Percentiles rank a stretch among this genome's conserved stretches.
Conservation (phyloP, 1,140 invertebrate genomes). For the Drosophila ercepeae region DNA sequence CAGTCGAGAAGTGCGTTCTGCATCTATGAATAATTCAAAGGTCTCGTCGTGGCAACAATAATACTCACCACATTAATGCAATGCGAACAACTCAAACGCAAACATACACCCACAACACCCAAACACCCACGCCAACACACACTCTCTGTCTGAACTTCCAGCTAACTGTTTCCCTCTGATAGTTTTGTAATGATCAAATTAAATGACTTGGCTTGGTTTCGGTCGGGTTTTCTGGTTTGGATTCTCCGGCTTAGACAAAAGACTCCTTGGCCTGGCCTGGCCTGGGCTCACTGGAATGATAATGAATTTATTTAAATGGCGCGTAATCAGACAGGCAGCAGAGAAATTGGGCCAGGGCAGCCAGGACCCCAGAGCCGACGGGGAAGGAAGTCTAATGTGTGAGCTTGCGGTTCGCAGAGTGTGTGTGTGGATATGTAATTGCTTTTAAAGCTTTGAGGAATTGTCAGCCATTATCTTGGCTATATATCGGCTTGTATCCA, state of each 20-base stretch:
- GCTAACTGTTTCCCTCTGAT: constrained; percentile 43
- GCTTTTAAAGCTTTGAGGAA: constrained; percentile 58
- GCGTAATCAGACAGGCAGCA: constrained; percentile 67
- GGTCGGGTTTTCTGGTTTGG: constrained; percentile 33
- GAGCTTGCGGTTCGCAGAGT: constrained; percentile 9
- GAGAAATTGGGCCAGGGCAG: constrained; percentile 13
- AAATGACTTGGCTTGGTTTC: constrained; percentile 60
- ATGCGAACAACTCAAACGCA: constrained; percentile 49
- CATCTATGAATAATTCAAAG: constrained; percentile 75
- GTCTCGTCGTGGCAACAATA: constrained; percentile 56
- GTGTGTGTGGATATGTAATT: constrained; percentile 47
- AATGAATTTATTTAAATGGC: constrained; percentile 79
- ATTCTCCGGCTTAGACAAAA: constrained; percentile 49
- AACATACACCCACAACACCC: constrained; percentile 15
- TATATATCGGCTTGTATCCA: not conserved
- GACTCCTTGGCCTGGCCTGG: constrained; percentile 39
- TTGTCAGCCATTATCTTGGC: constrained; percentile 54
- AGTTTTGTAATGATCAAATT: constrained; percentile 82
- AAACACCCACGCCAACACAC: not conserved
- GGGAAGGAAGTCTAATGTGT: constrained; percentile 22
- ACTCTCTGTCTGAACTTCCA: constrained; percentile 2
- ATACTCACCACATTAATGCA: constrained; percentile 61
- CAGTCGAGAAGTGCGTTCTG: constrained; percentile 39
- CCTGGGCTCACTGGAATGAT: constrained; percentile 59
- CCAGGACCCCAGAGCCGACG: too few relatives aligned